Base-by-base conservation (phyloP, 2,888 invertebrate species). In the Elysia crispata region DNA sequence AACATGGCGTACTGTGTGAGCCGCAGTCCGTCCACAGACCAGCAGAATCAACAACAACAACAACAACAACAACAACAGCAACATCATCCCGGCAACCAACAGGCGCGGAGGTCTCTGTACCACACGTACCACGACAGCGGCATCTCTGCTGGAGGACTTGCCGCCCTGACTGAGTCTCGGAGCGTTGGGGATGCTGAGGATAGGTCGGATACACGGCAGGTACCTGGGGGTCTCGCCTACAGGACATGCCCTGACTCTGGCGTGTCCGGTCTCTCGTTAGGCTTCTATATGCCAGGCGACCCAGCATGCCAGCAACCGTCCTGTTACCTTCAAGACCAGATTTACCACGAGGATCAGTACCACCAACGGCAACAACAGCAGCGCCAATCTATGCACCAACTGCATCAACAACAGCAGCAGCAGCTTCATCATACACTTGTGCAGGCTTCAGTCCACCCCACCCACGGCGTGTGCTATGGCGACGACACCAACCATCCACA, bases 201-300 rank as follows among this genome's bases (percentile, higher is more conserved):
- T 66, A 79, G 23, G 41, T 54, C 66, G 79, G 73, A 18, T 54
- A 73, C 66, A 57, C 50, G 20, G 49, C 50, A 0, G 73, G 64
- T 60, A 60, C 23, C n/a, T 15, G 60, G 3, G 60, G 60, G 60
- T 60, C 54, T 79, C 13, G 82, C 86, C 81, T 87, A 87, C 70
- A 85, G 85, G 20, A 83, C 87, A n/a, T 86, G 84, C 60, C 86
- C 86, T 25, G 87, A 87, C 73, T 87, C 86, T 41, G 88, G 87
- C 15, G 86, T 88, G 81, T 87, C 87, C 8, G 76, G 76, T 18
- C 72, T 80, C 54, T 41, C 41, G 3, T 11, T 41, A 13, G 60
- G 25, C 60, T 60, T 23, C n/a, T 60, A 23, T 6, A 3, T 60
- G 23, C 60, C 60, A n/a, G n/a, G 60, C n/a, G 60, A 23, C 60